Evolutionary conservation across 2,113 vertebrate species (phyloP).

Genomic region (Sterrhoptilus dennistouni): DNA sequence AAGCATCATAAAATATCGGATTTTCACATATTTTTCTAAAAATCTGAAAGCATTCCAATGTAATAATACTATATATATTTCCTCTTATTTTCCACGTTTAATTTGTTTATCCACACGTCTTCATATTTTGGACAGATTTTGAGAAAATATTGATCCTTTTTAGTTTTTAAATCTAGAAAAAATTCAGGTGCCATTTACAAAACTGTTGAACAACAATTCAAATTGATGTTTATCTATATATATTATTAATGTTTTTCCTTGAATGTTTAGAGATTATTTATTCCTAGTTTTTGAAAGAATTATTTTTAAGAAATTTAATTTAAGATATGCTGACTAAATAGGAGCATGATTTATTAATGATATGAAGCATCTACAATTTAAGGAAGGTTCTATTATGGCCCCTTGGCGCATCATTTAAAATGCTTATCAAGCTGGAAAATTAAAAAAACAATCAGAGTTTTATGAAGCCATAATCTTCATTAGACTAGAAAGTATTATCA

Average conservation of each 20-base stretch:
- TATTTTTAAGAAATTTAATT: not conserved
- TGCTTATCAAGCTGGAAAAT: not conserved
- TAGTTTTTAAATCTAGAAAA: not conserved
- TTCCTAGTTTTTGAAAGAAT: not conserved
- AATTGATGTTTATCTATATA: not conserved
- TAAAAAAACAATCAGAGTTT: not conserved
- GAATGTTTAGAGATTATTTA: not conserved
- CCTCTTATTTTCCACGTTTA: not conserved
- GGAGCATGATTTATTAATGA: not conserved
- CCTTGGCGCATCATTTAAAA: not conserved
- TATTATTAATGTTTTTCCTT: not conserved
- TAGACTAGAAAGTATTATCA: not conserved
- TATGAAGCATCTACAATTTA: not conserved
- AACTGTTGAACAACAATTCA: not conserved
- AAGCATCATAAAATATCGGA: not conserved
- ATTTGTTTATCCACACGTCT: not conserved
- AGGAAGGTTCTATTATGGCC: not conserved
- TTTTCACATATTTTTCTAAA: not conserved
- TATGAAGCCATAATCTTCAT: not conserved
- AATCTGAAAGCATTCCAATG: not conserved
- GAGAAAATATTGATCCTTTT: not conserved
- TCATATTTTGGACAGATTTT: not conserved
- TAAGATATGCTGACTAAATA: not conserved
- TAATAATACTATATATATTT: rapidly evolving
- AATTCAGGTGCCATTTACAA: not conserved